Evolutionary conservation across 1,140 invertebrate species (phyloP), one percentile per base, ranked within the genome.

Genomic region (Drosophila tsacasi): DNA sequence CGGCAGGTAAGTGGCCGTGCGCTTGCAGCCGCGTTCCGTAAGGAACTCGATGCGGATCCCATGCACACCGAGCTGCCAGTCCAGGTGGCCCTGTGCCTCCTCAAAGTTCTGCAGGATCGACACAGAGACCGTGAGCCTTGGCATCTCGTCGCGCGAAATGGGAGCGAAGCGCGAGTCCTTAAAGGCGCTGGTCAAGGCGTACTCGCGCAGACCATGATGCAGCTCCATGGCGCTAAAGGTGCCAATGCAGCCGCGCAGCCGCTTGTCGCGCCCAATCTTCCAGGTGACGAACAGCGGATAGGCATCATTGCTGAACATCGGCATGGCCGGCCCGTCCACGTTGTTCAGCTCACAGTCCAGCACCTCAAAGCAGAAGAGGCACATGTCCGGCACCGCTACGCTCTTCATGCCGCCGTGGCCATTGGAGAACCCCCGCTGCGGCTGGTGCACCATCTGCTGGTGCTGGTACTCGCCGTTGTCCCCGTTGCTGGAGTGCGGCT

Each of bases 281-380:
- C 99, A 99, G 64, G 99, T 99, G 32, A 99, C 99, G 95, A 99
- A 99, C 87, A 99, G 94, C 55, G 98, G 99, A 94, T 97, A 99
- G 86, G 97, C 95, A 92, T 99, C 98, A 93, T 99, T 99, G 92
- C 97, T 97, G 93, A 99, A 99, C 93, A 96, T 96, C 54, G 97
- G 97, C 76, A 96, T 94, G 93, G 97, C 97, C 72, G 98, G 98
- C 72, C 97, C 96, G 81, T 98, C 97, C 91, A 98, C 95, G 92
- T 97, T 98, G 94, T 99, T 96, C 83, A 99, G 95, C 94, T 99
- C 97, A 93, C 96, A 96, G 94, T 98, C 98, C 59, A 99, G 95
- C 69, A 99, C 98, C 94, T 99, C 98, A 94, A 99, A 99, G 95
- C 98, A 99, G 94, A 97, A 99, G 94, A 97, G 98, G 93, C 97